Evolutionary conservation across 2,797 vertebrate species (phyloP).

Genomic region (Cheirogaleus major): DNA sequence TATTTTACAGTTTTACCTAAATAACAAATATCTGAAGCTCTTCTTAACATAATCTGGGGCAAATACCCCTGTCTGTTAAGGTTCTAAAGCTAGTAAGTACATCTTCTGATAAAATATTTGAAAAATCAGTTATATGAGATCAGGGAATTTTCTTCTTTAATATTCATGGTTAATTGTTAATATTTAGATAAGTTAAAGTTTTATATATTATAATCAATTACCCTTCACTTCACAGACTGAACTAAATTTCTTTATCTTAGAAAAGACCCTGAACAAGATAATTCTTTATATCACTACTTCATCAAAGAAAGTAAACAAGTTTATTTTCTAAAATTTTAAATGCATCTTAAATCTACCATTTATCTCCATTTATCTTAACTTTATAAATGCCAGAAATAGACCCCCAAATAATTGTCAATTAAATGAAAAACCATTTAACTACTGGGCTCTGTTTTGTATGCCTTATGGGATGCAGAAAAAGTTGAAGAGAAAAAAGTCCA

Average conservation of each 20-base stretch:
- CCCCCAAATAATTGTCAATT: neutral
- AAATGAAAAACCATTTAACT: neutral
- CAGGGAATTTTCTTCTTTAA: neutral
- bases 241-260: neutral
- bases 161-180: neutral
- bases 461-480: neutral
- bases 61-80: neutral
- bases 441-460: fast-evolving
- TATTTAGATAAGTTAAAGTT: neutral
- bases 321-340: neutral
- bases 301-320: neutral
- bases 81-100: neutral
- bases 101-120: neutral
- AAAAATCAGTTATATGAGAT: neutral
- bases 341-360: neutral
- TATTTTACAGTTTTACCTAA: neutral
- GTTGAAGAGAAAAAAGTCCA: neutral
- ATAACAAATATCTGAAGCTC: neutral
- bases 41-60: neutral
- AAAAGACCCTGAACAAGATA: neutral
- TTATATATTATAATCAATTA: neutral
- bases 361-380: neutral
- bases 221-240: neutral
- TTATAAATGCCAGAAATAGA: neutral
- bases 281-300: neutral